phyloP scores from a whole-genome alignment of 2,797 vertebrate genomes.

The Semaprochilodus insignis region DNA sequence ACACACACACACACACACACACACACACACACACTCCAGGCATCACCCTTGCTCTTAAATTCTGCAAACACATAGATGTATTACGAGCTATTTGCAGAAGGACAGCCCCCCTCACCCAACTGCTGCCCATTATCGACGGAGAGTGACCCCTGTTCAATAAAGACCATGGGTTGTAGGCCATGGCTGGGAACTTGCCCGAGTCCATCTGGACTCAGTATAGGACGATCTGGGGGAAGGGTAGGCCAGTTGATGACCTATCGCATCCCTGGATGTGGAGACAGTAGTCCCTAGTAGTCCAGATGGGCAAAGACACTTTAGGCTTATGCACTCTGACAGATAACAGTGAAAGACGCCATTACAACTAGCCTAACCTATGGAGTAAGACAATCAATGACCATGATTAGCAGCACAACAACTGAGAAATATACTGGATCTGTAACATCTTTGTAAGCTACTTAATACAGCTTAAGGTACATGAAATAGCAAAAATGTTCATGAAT shows the following conservation, averaged over 20 bases:
- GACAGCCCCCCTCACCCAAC: slow-evolving; percentile 14
- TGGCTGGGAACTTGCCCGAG: slow-evolving; percentile 59
- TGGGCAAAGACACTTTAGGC: slow-evolving; percentile 44
- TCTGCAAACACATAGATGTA: background rate
- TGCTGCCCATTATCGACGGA: slow-evolving; percentile 55
- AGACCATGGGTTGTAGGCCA: slow-evolving; percentile 57
- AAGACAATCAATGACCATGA: slow-evolving; percentile 15
- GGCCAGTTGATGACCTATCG: slow-evolving; percentile 42
- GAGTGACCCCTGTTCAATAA: slow-evolving; percentile 62
- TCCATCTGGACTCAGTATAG: slow-evolving; percentile 61
- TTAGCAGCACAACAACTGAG: slow-evolving; percentile 14
- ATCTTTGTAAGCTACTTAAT: background rate
- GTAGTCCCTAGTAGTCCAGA: slow-evolving; percentile 50
- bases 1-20: slow-evolving; percentile 30
- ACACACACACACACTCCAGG: slow-evolving; percentile 19
- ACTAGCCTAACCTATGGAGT: slow-evolving; percentile 20
- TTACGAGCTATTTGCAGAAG: slow-evolving; percentile 19
- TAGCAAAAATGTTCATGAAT: background rate
- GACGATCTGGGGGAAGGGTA: slow-evolving; percentile 33
- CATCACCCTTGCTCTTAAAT: slow-evolving; percentile 19
- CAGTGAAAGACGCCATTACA: slow-evolving; percentile 45
- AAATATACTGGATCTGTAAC: background rate
- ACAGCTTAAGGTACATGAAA: too few relatives aligned
- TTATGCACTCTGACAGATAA: slow-evolving; percentile 44
- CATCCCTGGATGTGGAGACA: slow-evolving; percentile 46